Evolutionary conservation across 2,113 vertebrate species (phyloP).

Genomic region (Tyto alba): DNA sequence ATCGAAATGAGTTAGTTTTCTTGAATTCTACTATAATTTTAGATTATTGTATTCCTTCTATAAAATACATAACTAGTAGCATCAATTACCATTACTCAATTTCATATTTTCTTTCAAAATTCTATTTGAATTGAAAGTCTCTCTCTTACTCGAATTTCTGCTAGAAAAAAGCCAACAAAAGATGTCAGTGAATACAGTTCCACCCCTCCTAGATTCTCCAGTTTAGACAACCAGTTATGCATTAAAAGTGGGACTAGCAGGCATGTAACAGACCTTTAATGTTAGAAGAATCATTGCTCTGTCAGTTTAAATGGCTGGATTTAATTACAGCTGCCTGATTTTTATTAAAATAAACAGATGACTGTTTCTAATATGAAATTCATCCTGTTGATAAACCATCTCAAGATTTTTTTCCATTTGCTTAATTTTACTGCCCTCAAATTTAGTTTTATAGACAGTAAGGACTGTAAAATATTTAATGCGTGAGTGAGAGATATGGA

Average conservation of each 20-base stretch:
- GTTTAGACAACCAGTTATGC: not conserved
- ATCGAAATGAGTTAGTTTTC: not conserved
- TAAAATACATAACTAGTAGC: not conserved
- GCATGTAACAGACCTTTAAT: not conserved
- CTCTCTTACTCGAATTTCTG: not conserved
- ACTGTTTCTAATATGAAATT: not conserved
- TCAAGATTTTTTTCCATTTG: not conserved
- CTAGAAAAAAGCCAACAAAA: not conserved
- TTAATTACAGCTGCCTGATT: not conserved
- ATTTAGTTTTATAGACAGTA: constrained; percentile 22
- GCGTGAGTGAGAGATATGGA: not conserved
- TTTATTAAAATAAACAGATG: not conserved
- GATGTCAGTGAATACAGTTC: too few relatives aligned
- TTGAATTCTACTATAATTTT: not conserved
- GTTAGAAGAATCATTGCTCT: not conserved
- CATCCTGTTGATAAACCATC: not conserved
- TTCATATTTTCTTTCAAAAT: not conserved
- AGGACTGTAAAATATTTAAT: constrained; percentile 53
- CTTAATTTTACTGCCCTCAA: constrained; percentile 44
- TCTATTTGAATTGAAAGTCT: not conserved
- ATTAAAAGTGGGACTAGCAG: not conserved
- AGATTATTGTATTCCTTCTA: not conserved
- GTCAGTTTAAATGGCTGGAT: not conserved
- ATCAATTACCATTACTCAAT: not conserved
- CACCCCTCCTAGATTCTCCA: not conserved